Evolutionary conservation across 2,797 vertebrate species (phyloP).

Genomic region (Eulemur albifrons): DNA sequence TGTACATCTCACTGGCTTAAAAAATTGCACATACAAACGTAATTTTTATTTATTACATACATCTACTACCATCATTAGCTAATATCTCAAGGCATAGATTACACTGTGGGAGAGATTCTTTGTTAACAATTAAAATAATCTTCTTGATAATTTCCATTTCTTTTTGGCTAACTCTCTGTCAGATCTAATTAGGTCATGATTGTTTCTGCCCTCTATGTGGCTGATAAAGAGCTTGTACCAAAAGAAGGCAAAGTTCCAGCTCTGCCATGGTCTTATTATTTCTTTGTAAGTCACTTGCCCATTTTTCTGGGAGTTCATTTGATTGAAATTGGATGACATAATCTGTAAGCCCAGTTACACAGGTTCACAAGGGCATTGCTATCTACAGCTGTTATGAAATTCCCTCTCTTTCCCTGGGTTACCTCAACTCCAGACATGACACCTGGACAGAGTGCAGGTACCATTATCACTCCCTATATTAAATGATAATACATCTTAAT

Average conservation of each 20-base stretch:
- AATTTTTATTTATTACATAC: not conserved
- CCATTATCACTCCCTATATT: not conserved
- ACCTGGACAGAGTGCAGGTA: not conserved
- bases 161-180: conserved; percentile 5
- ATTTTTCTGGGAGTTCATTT: not conserved
- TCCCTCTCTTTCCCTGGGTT: not conserved
- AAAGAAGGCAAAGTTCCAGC: conserved; percentile 14
- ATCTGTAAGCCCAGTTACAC: not conserved
- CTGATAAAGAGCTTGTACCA: not conserved
- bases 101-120: not conserved
- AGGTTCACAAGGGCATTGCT: not conserved
- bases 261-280: not conserved
- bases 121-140: conserved; percentile 24
- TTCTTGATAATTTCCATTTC: conserved; percentile 1
- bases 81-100: conserved; percentile 18
- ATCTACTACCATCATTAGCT: not conserved
- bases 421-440: not conserved
- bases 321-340: not conserved
- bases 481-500: not conserved
- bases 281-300: not conserved
- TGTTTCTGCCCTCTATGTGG: not conserved
- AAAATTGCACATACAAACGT: not conserved
- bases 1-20: not conserved
- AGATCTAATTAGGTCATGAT: not conserved
- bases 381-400: not conserved